phyloP scores from a whole-genome alignment of 30 jellyfish, hydroid and myxozoan species.

The Rhopilema esculentum region DNA sequence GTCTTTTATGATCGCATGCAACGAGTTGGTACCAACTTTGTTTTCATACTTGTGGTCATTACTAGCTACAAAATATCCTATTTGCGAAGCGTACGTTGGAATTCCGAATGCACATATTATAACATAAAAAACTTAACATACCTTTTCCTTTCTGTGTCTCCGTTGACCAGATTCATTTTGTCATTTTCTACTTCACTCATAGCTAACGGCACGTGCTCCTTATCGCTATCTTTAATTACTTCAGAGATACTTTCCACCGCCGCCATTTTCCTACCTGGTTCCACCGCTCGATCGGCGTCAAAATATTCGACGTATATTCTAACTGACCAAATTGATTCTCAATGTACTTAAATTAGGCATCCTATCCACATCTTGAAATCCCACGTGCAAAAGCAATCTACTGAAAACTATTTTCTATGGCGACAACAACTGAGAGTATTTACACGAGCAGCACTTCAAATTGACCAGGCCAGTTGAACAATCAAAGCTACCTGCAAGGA shows the following conservation, averaged over 20 bases:
- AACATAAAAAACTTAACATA: conserved; percentile 3
- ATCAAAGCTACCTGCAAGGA: conserved; percentile 80
- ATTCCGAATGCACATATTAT: neutral
- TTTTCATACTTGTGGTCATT: conserved; percentile 55
- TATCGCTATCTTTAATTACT: conserved; percentile 41
- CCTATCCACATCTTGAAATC: neutral
- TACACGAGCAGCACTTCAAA: conserved; percentile 53
- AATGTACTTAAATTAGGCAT: neutral
- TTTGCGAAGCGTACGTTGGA: conserved; percentile 27
- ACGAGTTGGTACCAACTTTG: conserved; percentile 39
- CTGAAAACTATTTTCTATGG: conserved; percentile 28
- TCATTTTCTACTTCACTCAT: conserved; percentile 1
- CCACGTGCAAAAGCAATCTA: conserved; percentile 30
- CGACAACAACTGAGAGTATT: conserved; percentile 47
- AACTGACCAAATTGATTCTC: neutral
- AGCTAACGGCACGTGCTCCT: conserved; percentile 70
- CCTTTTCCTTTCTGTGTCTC: conserved; percentile 46
- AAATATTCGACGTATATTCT: neutral
- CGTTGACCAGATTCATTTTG: neutral
- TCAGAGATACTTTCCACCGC: conserved; percentile 64
- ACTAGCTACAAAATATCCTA: conserved; percentile 52
- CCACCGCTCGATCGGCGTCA: conserved; percentile 19
- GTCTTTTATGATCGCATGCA: neutral
- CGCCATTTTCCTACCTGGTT: conserved; percentile 56
- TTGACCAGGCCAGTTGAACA: conserved; percentile 84